Evolutionary conservation across 2,888 invertebrate genomes (phyloP).

Genomic region (Plagodis pulveraria): DNA sequence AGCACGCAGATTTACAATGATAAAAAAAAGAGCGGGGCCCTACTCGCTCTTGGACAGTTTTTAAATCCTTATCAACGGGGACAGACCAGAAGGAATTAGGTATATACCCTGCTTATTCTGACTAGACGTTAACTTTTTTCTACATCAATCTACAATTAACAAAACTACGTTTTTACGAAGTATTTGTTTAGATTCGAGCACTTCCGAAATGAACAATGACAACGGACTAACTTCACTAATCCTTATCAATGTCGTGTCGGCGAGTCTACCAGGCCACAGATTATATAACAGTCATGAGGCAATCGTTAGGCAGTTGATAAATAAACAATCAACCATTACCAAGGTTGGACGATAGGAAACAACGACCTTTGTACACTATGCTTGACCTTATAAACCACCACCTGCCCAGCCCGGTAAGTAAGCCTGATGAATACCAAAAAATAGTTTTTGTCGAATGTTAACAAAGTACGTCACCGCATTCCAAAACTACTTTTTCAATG

Average conservation of each 20-base stretch:
- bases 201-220: conserved; percentile 22
- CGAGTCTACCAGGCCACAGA: conserved; percentile 1
- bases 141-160: conserved; percentile 16
- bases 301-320: conserved; percentile 23
- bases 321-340: conserved; percentile 34
- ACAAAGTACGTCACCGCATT: conserved; percentile 6
- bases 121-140: background rate
- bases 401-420: conserved; percentile 13
- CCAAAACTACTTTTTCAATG: conserved; percentile 13
- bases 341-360: conserved; percentile 40
- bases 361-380: conserved; percentile 49
- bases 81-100: too few relatives aligned
- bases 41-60: too few relatives aligned
- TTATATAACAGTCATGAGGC: background rate
- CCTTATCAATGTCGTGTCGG: conserved; percentile 30
- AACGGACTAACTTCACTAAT: conserved; percentile 4
- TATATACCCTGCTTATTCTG: too few relatives aligned
- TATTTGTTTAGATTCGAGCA: conserved; percentile 12
- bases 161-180: conserved; percentile 11
- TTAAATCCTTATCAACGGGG: too few relatives aligned
- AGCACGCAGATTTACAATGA: too few relatives aligned
- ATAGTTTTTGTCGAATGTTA: conserved; percentile 7
- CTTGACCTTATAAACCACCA: conserved; percentile 31
- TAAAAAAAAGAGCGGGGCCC: too few relatives aligned
- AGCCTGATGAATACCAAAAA: conserved; percentile 17